These are phyloP conservation scores for Oncopeltus fasciatus DNA, from an alignment of 1,140 invertebrate species.

Conservation along the genomic window DNA sequence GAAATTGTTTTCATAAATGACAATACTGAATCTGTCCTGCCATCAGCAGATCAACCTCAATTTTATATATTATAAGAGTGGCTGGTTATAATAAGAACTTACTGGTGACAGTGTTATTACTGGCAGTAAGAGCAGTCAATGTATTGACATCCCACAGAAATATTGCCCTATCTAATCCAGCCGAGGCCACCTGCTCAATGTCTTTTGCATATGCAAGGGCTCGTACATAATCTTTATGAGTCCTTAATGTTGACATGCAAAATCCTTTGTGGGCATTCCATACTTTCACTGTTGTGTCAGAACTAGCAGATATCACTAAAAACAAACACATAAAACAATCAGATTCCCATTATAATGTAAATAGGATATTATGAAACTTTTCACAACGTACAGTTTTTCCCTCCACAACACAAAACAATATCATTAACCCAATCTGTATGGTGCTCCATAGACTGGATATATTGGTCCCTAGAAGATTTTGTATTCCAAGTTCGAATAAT, in stretches of 20 bases:
- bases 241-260: constrained; percentile 92
- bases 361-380: no score
- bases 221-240: constrained; percentile 98
- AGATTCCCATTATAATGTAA: no score
- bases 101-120: constrained; percentile 98
- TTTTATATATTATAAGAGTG: no score
- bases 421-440: constrained; percentile 99
- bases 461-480: constrained; percentile 53
- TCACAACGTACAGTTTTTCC: constrained; percentile 64
- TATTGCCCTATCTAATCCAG: constrained; percentile 90
- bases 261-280: constrained; percentile 99
- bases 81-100: no score
- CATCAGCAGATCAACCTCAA: no score
- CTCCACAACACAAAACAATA: constrained; percentile 91
- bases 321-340: constrained; percentile 22
- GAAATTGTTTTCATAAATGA: no score
- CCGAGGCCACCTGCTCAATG: constrained; percentile 91
- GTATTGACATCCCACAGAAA: constrained; percentile 99
- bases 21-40: no score
- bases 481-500: constrained; percentile 94
- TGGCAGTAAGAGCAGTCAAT: constrained; percentile 88
- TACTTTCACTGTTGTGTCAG: constrained; percentile 98
- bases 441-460: constrained; percentile 91
- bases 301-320: constrained; percentile 94
- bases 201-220: constrained; percentile 97